A percentile compares a stretch with the other conserved stretches of the same genome.
These are phyloP conservation scores for Mustela lutreola DNA, from an alignment of 2,113 vertebrate genomes.

Conservation along the genomic window DNA sequence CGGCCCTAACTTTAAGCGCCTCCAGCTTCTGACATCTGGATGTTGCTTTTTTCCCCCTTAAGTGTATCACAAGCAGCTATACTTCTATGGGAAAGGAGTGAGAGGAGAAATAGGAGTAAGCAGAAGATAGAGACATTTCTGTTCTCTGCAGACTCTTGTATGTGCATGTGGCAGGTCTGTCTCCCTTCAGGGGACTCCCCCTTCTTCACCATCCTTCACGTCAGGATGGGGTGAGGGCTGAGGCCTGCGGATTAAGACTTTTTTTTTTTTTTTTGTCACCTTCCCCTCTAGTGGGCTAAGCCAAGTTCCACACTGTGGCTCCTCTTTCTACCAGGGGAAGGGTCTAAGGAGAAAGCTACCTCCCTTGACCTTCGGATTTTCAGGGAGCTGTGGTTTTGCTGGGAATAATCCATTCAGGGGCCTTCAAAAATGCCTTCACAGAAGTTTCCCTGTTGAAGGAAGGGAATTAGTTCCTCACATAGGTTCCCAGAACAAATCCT, in stretches of 20 bases:
- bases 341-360: neutral
- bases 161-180: neutral
- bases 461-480: neutral
- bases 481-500: neutral
- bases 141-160: neutral
- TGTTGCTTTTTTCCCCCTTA: neutral
- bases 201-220: neutral
- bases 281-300: neutral
- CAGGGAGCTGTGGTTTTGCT: neutral
- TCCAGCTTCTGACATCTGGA: neutral
- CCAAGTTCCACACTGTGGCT: neutral
- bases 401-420: neutral
- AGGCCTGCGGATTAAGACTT: slow-evolving; percentile 30
- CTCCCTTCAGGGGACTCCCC: accelerated
- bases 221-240: slow-evolving; percentile 88
- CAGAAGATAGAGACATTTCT: neutral
- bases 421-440: neutral
- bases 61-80: neutral
- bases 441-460: neutral
- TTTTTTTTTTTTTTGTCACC: neutral
- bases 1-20: neutral
- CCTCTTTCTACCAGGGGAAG: neutral
- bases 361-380: neutral
- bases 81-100: neutral
- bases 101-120: neutral